phyloP scores from a whole-genome alignment of 2,888 invertebrate genomes.

The Drosophila prostipennis region DNA sequence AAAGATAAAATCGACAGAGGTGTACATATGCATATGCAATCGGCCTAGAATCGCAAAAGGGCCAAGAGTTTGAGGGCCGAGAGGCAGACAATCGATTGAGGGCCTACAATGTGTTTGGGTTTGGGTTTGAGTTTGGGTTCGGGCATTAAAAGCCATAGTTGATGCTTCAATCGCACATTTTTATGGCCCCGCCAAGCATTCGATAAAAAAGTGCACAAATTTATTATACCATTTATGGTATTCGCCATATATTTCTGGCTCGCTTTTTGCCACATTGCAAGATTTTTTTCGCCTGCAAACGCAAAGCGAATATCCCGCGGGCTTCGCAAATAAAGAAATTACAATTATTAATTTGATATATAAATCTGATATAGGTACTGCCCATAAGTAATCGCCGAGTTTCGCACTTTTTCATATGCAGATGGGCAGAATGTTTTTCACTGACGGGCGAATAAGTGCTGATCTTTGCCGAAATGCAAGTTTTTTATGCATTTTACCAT shows the following conservation, averaged over 20 bases:
- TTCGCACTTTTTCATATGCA: constrained; percentile 12
- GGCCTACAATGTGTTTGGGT: constrained; percentile 24
- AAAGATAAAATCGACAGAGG: background rate
- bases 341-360: constrained; percentile 31
- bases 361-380: constrained; percentile 31
- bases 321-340: constrained; percentile 21
- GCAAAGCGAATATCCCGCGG: constrained; percentile 6
- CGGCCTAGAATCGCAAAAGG: constrained; percentile 5
- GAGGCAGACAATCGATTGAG: constrained; percentile 11
- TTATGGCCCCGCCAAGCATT: constrained; percentile 11
- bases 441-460: constrained; percentile 20
- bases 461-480: constrained; percentile 8
- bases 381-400: constrained; percentile 30
- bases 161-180: constrained; percentile 37
- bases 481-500: background rate
- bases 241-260: background rate
- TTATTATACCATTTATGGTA: constrained; percentile 30
- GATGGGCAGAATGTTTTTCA: constrained; percentile 4
- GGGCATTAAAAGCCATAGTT: constrained; percentile 26
- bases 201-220: constrained; percentile 36
- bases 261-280: background rate
- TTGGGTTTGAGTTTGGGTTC: constrained; percentile 11
- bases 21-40: constrained; percentile 4
- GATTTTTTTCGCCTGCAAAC: background rate
- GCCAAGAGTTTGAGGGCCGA: background rate